Conservation (phyloP, 2,888 invertebrate genomes). For the Calameuta idolon region DNA sequence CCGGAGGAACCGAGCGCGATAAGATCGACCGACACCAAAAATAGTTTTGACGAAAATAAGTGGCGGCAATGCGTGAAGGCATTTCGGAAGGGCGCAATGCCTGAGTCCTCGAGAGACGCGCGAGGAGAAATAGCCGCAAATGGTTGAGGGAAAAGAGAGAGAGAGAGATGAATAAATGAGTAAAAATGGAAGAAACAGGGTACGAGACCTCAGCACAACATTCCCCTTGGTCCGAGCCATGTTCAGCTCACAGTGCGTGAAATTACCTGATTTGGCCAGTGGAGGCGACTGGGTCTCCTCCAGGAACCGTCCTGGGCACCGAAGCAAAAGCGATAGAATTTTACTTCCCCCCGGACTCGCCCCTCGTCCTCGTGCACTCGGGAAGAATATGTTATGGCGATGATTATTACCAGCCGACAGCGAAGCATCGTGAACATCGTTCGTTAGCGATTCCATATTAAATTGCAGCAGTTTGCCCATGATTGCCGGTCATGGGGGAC, state of each 20-base stretch:
- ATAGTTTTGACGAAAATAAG: constrained; percentile 5
- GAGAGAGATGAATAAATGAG: background rate
- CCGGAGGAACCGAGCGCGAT: background rate
- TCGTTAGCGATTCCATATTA: background rate
- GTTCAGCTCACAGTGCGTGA: background rate
- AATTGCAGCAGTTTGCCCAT: background rate
- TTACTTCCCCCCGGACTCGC: background rate
- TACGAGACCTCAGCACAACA: background rate
- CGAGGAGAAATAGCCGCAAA: background rate
- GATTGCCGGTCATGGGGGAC: background rate
- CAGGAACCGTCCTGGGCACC: background rate
- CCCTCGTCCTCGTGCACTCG: background rate
- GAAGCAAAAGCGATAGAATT: background rate
- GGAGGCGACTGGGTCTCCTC: background rate
- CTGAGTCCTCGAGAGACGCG: background rate
- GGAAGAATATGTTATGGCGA: background rate
- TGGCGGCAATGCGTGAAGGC: background rate
- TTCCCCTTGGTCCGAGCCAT: background rate
- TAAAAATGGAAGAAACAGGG: constrained; percentile 8
- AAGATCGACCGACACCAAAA: constrained; percentile 4
- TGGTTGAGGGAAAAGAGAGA: background rate
- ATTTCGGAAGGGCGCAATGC: background rate
- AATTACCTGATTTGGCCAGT: background rate
- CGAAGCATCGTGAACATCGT: background rate
- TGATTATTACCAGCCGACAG: background rate